Base-by-base conservation (phyloP, 2,797 vertebrate species). In the Typhlichthys eigenmanni region DNA sequence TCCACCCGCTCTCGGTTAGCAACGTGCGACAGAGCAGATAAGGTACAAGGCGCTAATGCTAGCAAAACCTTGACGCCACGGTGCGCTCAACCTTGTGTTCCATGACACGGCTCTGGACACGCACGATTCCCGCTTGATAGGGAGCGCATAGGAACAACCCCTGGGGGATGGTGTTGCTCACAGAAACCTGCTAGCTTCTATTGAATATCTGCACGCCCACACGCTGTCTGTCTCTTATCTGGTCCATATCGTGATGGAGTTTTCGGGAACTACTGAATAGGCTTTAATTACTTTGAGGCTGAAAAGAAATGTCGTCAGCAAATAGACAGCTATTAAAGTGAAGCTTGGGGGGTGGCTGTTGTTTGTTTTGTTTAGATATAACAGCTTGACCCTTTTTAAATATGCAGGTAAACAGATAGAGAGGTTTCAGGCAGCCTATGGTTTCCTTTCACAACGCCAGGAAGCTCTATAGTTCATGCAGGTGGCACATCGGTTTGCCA, bases 11-110 rank as follows among this genome's bases (percentile, higher is more conserved):
- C 66, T 57, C 58, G 19, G 19, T 19, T 19, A 19, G 19, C 68
- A 71, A 64, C 50, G 14, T 81, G 80, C 51, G 29, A 24, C 0
- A 5, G 34, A 50, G 49, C 58, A 80, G 80, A 84, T 83, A 86
- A 81, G 81, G 72, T 46, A 53, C 68, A 49, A 49, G 19, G 19
- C 19, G 2, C 19, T 19, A 19, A 19, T 19, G 19, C 19, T 19
- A 19, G 19, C 19, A 19, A 19, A 19, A 19, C 19, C 19, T 19
- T 19, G 19, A 68, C 4, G 45, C 57, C 72, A 58, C 64, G 66
- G 49, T n/a, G 24, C 57, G 66, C 38, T 63, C 58, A 32, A 47
- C 17, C 48, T 55, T 34, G 34, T 34, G 34, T 34, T 34, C 34
- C 16, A 24, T 19, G 47, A 8, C 45, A 13, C 34, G 9, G 69